Evolutionary conservation across 2,888 invertebrate genomes (phyloP).

Genomic region (Clepsis dumicolana): DNA sequence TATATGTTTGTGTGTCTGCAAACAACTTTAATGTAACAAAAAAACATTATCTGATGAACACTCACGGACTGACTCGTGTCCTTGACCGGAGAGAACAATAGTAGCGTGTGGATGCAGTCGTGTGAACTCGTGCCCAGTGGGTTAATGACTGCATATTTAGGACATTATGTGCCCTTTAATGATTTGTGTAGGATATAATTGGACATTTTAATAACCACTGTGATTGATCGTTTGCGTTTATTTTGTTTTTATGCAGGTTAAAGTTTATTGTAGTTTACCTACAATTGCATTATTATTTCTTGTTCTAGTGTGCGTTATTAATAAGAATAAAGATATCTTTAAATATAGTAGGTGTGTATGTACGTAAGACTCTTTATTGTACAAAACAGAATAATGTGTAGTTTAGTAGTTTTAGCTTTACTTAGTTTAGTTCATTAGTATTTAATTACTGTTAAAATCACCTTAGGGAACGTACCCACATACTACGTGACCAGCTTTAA

Average conservation of each 20-base stretch:
- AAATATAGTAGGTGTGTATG: too few relatives aligned
- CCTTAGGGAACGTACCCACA: too few relatives aligned
- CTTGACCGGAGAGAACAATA: conserved; percentile 42
- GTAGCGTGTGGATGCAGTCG: conserved; percentile 38
- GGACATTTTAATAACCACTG: conserved; percentile 6
- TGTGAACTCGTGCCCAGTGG: conserved; percentile 29
- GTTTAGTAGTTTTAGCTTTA: too few relatives aligned
- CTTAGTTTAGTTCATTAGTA: too few relatives aligned
- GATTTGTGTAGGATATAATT: conserved; percentile 6
- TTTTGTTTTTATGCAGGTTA: neutral
- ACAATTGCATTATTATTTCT: neutral
- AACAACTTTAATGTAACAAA: conserved; percentile 28
- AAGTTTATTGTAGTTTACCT: neutral
- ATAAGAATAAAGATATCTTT: too few relatives aligned
- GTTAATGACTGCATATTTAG: conserved; percentile 38
- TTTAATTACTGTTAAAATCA: too few relatives aligned
- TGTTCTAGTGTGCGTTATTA: neutral
- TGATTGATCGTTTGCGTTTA: conserved; percentile 4
- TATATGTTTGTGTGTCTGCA: neutral
- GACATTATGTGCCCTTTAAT: conserved; percentile 25
- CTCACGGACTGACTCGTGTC: conserved; percentile 35
- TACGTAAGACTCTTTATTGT: too few relatives aligned
- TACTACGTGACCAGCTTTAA: too few relatives aligned
- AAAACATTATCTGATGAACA: conserved; percentile 35
- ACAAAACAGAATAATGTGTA: too few relatives aligned